These are phyloP conservation scores for Eledona agricola DNA, from an alignment of 2,888 invertebrate genomes.

Conservation along the genomic window DNA sequence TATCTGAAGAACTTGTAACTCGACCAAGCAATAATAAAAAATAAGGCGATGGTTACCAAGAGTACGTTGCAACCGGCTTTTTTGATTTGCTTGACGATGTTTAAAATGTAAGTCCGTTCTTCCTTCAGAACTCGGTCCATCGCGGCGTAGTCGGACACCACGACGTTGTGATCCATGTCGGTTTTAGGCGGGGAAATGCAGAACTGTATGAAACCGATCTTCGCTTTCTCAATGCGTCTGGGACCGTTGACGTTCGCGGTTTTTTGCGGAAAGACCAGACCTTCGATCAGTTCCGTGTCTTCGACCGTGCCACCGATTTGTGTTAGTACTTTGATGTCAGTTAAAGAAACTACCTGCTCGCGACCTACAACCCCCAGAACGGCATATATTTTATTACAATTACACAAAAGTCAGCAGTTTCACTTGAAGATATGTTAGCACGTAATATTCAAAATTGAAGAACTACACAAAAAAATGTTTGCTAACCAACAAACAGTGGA, in stretches of 20 bases:
- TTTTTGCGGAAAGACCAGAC: conserved; percentile 93
- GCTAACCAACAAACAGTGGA: too few species aligned
- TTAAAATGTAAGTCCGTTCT: conserved; percentile 96
- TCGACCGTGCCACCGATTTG: conserved; percentile 97
- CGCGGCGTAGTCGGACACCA: conserved; percentile 98
- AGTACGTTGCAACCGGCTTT: conserved; percentile 98
- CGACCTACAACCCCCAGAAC: conserved; percentile 60
- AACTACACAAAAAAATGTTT: too few species aligned
- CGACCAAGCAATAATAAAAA: too few species aligned
- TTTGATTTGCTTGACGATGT: conserved; percentile 98
- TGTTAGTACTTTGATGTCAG: conserved; percentile 96
- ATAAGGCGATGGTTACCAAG: conserved; percentile 79
- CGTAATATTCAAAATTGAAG: too few species aligned
- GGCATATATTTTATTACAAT: too few species aligned
- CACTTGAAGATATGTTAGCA: too few species aligned
- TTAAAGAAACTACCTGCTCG: conserved; percentile 83
- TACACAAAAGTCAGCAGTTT: too few species aligned
- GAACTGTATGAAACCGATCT: conserved; percentile 98
- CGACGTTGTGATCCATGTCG: conserved; percentile 96
- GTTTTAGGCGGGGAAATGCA: conserved; percentile 99
- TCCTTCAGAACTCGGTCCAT: conserved; percentile 99
- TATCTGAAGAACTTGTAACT: too few species aligned
- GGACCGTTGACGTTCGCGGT: conserved; percentile 92
- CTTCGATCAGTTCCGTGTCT: conserved; percentile 94
- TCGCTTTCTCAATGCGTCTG: conserved; percentile 94